Evolutionary conservation across 2,797 vertebrate genomes (phyloP).

Genomic region (Neosalanx taihuensis): DNA sequence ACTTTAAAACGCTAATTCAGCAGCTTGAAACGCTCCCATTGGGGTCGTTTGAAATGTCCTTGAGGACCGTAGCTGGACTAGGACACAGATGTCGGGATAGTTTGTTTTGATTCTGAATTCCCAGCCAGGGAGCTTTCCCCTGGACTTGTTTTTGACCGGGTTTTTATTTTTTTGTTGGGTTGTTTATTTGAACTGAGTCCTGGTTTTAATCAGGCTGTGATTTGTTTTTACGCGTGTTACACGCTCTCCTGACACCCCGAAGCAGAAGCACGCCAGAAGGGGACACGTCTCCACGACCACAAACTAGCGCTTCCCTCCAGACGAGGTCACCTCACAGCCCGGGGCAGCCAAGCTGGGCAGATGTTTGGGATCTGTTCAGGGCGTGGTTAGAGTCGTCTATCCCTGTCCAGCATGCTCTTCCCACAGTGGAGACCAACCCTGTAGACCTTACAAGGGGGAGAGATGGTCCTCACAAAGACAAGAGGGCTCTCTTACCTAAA

Average conservation of each 20-base stretch:
- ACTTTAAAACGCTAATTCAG: too few species aligned
- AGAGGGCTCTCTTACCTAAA: not conserved
- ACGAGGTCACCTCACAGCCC: conserved; percentile 40
- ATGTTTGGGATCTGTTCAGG: conserved; percentile 36
- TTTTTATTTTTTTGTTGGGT: not conserved
- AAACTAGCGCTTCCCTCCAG: conserved; percentile 43
- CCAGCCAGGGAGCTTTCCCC: not conserved
- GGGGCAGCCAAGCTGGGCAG: conserved; percentile 41
- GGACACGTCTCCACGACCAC: conserved; percentile 33
- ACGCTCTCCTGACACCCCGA: not conserved
- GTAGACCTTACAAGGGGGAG: not conserved
- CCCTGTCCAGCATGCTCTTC: not conserved
- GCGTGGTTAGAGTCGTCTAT: not conserved
- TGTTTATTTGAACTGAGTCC: not conserved
- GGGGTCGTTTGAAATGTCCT: too few species aligned
- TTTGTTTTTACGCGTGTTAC: conserved; percentile 21
- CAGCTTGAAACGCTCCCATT: too few species aligned
- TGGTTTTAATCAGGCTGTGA: conserved; percentile 28
- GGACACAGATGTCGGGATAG: too few species aligned
- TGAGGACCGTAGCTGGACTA: too few species aligned
- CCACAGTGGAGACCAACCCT: not conserved
- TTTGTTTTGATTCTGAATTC: not conserved
- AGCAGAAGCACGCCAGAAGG: conserved; percentile 3
- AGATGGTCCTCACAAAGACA: not conserved
- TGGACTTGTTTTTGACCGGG: too few species aligned